Percentiles rank a stretch among this genome's conserved stretches.
phyloP scores from a whole-genome alignment of 30 jellyfish, hydroid and myxozoan species.

The Hydractinia echinata region DNA sequence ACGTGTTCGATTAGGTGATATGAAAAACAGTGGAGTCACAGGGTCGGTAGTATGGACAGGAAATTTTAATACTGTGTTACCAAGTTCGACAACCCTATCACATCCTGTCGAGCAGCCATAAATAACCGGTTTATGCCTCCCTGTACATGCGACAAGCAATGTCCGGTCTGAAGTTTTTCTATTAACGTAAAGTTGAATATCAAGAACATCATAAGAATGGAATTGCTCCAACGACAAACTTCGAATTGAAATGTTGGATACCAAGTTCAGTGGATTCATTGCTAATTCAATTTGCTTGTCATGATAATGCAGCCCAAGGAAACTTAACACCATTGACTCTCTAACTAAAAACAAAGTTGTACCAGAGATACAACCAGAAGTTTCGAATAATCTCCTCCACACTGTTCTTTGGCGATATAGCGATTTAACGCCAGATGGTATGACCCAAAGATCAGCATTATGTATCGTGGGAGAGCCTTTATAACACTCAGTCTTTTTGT shows the following conservation, averaged over 20 bases:
- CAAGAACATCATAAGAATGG: slow-evolving; percentile 25
- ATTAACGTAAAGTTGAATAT: slow-evolving; percentile 10
- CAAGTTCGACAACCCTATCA: slow-evolving; percentile 63
- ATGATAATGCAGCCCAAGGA: slow-evolving; percentile 83
- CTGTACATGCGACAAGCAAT: slow-evolving; percentile 15
- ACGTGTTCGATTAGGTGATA: slow-evolving; percentile 60
- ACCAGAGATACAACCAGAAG: slow-evolving; percentile 37
- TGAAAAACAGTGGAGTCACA: slow-evolving; percentile 87
- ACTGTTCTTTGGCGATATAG: slow-evolving; percentile 29
- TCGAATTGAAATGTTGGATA: slow-evolving; percentile 77
- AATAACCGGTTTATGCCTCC: slow-evolving; percentile 47
- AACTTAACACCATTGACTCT: slow-evolving; percentile 70
- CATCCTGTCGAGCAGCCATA: slow-evolving; percentile 90
- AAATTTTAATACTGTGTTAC: slow-evolving; percentile 55
- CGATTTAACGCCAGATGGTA: slow-evolving; percentile 49
- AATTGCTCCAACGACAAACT: slow-evolving; percentile 41
- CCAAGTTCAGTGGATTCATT: slow-evolving; percentile 71
- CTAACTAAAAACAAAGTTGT: slow-evolving; percentile 53
- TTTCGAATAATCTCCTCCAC: slow-evolving; percentile 48
- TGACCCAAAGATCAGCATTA: slow-evolving; percentile 76
- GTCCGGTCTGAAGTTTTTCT: slow-evolving; percentile 19
- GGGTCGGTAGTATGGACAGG: slow-evolving; percentile 79
- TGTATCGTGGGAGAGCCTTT: slow-evolving; percentile 89
- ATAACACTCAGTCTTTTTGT: slow-evolving; percentile 34
- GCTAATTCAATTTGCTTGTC: slow-evolving; percentile 72